These are phyloP conservation scores for Melanotaenia duboulayi DNA, from an alignment of 2,113 vertebrate species.

Conservation along the genomic window DNA sequence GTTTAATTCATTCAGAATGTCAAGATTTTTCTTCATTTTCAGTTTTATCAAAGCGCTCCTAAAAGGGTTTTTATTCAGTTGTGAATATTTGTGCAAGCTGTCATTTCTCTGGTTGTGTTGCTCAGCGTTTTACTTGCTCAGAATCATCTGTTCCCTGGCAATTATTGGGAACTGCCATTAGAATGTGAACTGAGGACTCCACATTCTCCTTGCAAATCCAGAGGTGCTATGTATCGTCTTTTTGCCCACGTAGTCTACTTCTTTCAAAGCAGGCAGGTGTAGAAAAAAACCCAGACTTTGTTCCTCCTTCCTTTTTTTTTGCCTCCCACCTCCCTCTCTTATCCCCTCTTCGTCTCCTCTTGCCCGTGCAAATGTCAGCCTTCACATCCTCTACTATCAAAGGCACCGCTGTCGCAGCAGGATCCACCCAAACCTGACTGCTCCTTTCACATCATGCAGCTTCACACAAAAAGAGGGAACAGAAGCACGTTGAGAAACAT, in stretches of 20 bases:
- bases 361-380: constrained; percentile 64
- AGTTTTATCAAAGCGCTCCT: neutral
- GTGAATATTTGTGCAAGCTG: neutral
- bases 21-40: neutral
- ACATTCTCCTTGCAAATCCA: neutral
- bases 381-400: constrained; percentile 66
- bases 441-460: constrained; percentile 49
- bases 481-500: neutral
- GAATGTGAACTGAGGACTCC: neutral
- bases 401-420: constrained; percentile 48
- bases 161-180: neutral
- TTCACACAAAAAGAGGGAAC: constrained; percentile 21
- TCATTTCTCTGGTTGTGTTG: neutral
- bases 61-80: neutral
- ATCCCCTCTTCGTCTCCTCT: neutral
- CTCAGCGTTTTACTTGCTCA: neutral
- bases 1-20: neutral
- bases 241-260: constrained; percentile 2
- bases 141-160: neutral
- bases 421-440: constrained; percentile 47
- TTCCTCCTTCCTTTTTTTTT: neutral
- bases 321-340: constrained; percentile 9
- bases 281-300: constrained; percentile 44
- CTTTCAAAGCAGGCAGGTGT: constrained; percentile 59
- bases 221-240: neutral